phyloP scores from a whole-genome alignment of 2,113 vertebrate genomes.

The Cottus gobio region DNA sequence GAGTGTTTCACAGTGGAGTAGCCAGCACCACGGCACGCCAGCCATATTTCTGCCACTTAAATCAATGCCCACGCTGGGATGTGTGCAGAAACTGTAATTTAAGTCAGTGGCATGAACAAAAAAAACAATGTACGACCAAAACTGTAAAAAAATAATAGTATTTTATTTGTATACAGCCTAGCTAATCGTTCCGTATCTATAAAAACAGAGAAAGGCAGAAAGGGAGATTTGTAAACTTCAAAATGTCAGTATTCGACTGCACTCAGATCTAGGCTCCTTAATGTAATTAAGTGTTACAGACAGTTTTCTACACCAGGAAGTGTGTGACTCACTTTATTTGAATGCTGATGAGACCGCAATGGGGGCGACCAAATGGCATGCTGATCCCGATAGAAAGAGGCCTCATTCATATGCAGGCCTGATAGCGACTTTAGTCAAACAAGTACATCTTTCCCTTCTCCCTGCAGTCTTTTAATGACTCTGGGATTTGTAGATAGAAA shows the following conservation, averaged over 20 bases:
- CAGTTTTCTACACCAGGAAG: slow-evolving; percentile 67
- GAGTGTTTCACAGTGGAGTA: slow-evolving; percentile 24
- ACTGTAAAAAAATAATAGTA: too few relatives aligned
- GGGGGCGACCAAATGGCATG: slow-evolving; percentile 61
- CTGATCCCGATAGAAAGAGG: slow-evolving; percentile 64
- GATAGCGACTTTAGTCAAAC: slow-evolving; percentile 70
- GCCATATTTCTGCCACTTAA: slow-evolving; percentile 27
- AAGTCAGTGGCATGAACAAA: not conserved
- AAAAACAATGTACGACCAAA: slow-evolving; percentile 13
- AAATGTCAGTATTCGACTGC: slow-evolving; percentile 14
- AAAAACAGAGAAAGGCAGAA: not conserved
- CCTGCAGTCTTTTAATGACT: slow-evolving; percentile 69
- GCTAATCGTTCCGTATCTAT: slow-evolving; percentile 2
- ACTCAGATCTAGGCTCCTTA: slow-evolving; percentile 37
- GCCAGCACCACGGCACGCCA: not conserved
- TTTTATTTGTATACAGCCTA: too few relatives aligned
- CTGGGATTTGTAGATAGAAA: slow-evolving; percentile 67
- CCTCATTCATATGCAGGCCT: slow-evolving; percentile 75
- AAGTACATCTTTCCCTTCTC: slow-evolving; percentile 61
- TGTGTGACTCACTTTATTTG: slow-evolving; percentile 63
- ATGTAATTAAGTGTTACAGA: slow-evolving; percentile 69
- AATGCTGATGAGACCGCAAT: slow-evolving; percentile 70
- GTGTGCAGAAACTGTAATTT: not conserved
- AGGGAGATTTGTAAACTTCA: not conserved
- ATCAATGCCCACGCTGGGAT: slow-evolving; percentile 39